Evolutionary conservation across 2,888 invertebrate genomes (phyloP), one percentile per base, ranked within the genome.

Genomic region (Poecilobothrus nobilitatus): DNA sequence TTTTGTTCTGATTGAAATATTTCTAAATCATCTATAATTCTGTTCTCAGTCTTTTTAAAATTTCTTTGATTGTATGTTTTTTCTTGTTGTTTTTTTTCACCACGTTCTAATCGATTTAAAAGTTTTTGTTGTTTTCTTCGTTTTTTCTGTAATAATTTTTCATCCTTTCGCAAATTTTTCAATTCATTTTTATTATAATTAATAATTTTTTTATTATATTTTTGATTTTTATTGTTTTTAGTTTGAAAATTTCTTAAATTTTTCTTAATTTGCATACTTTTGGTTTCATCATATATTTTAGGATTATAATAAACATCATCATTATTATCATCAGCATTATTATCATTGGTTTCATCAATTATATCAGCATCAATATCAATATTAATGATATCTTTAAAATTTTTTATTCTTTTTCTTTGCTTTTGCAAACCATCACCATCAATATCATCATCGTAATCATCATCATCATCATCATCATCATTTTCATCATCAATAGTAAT

Each of bases 351-450:
- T 27, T 53, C 15, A 53, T 53, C 53, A 53, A 53, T 53, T 18
- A 53, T n/a, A 53, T 53, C 53, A 53, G 53, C 53, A 53, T 53
- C 53, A 18, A 53, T 53, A 53, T 53, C 53, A 53, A 53, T 53
- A n/a, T 53, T 53, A 53, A 53, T 53, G 2, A 53, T n/a, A 53
- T 53, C 18, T 53, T 53, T 41, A 15, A 41, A 41, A 6, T 41
- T 41, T 41, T 41, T 53, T 18, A 2, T 53, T 53, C 53, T 53
- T 53, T 18, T 53, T n/a, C 53, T 53, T 18, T 53, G 53, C 7
- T 53, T 2, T 12, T 27, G 27, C 5, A 41, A 41, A 8, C 41
- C 41, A 53, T 18, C 6, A 18, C 18, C 53, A 53, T 53, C 53
- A 53, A 1, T n/a, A 53, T 53, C 53, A 53, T 18, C 18, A 53